Percentiles rank a stretch among this genome's conserved stretches.
phyloP scores from a whole-genome alignment of 2,113 vertebrate genomes.

The Smithornis capensis region DNA sequence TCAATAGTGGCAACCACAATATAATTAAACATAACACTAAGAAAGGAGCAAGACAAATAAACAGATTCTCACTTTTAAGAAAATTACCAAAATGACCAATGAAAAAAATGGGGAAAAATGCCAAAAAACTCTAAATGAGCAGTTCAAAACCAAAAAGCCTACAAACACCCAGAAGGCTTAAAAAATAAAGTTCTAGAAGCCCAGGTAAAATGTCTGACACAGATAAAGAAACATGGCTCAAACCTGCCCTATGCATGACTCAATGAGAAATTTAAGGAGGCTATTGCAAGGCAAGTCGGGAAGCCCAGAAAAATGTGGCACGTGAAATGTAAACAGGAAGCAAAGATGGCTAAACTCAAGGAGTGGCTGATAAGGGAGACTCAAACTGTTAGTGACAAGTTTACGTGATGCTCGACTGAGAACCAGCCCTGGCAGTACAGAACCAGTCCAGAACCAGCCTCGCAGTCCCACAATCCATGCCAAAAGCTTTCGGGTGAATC shows the following conservation, averaged over 20 bases:
- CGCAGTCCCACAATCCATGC: accelerated
- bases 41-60: background rate
- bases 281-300: background rate
- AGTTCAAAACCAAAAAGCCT: background rate
- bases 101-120: background rate
- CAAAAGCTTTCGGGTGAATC: accelerated
- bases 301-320: background rate
- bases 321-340: background rate
- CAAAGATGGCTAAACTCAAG: accelerated
- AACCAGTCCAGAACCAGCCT: too few relatives aligned
- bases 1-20: background rate
- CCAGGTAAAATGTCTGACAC: background rate
- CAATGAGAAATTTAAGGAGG: background rate
- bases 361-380: background rate
- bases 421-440: background rate
- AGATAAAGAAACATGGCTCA: accelerated
- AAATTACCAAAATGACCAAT: background rate
- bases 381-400: background rate
- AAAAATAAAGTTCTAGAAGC: background rate
- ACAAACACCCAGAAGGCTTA: background rate
- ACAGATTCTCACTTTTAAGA: background rate
- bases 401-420: accelerated
- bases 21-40: background rate
- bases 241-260: background rate
- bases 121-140: background rate